phyloP scores from a whole-genome alignment of 2,888 invertebrate species.

The Eucera pruinosa region DNA sequence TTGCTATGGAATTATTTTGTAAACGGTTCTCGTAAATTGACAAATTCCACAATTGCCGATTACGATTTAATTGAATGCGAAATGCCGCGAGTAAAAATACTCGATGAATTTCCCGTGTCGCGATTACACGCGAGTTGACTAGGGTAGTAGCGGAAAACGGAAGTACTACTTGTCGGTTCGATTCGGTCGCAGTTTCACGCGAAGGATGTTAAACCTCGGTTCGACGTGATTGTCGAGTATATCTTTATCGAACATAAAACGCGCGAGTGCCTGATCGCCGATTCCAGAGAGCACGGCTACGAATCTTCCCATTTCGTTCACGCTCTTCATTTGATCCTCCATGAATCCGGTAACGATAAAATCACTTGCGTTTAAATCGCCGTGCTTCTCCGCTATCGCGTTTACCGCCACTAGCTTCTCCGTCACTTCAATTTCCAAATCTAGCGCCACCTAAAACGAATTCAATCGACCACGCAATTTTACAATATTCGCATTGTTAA shows the following conservation, averaged over 20 bases:
- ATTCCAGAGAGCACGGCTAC: constrained; percentile 83
- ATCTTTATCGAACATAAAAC: constrained; percentile 78
- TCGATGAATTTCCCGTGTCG: too few species aligned
- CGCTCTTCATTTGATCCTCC: constrained; percentile 86
- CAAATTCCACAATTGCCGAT: too few species aligned
- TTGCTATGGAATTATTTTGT: too few species aligned
- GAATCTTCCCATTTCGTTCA: constrained; percentile 86
- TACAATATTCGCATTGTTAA: not conserved
- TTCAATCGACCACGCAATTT: not conserved
- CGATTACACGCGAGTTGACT: not conserved
- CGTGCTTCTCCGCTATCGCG: constrained; percentile 83
- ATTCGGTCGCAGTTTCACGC: constrained; percentile 28
- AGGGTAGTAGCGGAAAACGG: not conserved
- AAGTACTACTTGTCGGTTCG: not conserved
- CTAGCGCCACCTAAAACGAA: constrained; percentile 70
- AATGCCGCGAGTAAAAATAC: too few species aligned
- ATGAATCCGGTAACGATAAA: constrained; percentile 86
- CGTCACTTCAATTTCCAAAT: constrained; percentile 74
- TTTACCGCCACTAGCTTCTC: constrained; percentile 84
- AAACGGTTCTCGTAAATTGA: too few species aligned
- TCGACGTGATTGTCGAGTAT: constrained; percentile 73
- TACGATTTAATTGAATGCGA: too few species aligned
- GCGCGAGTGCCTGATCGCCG: constrained; percentile 74
- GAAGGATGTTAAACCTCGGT: constrained; percentile 71
- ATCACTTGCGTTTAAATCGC: constrained; percentile 85